Evolutionary conservation across 1,140 invertebrate genomes (phyloP), one percentile per base, ranked within the genome.

Genomic region (Lordiphosa clarofinis): DNA sequence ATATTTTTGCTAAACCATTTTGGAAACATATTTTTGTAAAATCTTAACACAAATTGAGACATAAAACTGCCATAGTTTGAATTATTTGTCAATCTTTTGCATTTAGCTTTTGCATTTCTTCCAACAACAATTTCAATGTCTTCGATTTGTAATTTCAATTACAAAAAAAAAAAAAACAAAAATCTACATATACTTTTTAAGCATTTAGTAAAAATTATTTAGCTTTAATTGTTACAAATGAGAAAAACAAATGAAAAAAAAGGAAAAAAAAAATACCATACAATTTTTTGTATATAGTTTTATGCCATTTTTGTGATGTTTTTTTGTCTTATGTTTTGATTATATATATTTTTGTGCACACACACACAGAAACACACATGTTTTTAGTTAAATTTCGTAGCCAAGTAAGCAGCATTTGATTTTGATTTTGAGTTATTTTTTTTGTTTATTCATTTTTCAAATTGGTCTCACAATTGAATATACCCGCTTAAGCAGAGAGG

Each of bases 301-400:
- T 62, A 79, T 74, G 75, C 75, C 75, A 81, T 79, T 79, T 79
- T 81, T 79, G 75, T 79, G 75, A 79, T 81, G 75, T 81, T 81
- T 81, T 79, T 71, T 74, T 81, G 70, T 81, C 40, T 68, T 63
- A 65, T 67, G 55, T 67, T 68, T 67, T 67, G 28, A 31, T 31
- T 31, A 35, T 48, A 33, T 35, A 43, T 40, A 62, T 56, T 40
- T 50, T 15, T 49, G 38, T 54, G 38, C 62, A 31, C 28, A 31
- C 28, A 31, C 28, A 31, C 28, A 31, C 28, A 31, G 7, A 31
- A 31, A 31, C 28, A 31, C 28, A 31, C 28, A 31, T 31, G 28
- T 62, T 82, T 69, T 69, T 82, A 82, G 76, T 84, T 82, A 82
- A 82, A 82, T 82, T 82, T 76, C 53, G 31, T 82, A 82, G 57